Evolutionary conservation across 2,113 vertebrate species (phyloP), one percentile per base, ranked within the genome.

Genomic region (Dipodomys spectabilis): DNA sequence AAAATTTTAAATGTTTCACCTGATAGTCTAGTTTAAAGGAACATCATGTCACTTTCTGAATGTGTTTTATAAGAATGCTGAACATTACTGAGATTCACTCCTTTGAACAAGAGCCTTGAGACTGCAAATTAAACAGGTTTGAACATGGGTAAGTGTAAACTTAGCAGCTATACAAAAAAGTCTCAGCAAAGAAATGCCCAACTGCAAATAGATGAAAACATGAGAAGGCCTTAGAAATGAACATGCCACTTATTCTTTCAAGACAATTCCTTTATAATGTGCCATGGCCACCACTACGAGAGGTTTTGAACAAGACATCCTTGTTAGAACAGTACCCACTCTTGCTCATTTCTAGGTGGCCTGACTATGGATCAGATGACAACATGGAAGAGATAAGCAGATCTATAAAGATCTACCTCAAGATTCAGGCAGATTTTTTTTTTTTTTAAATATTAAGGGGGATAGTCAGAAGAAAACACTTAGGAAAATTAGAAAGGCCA

Each of bases 11-110:
- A 73, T 74, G 32, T 82, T 80, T 71, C 67, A 89, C 35, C 49
- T 88, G 84, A 78, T 35, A 49, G 44, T 95, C 77, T 96, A 78
- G 44, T 64, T 82, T 83, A 78, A 88, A 96, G 68, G 77, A 88
- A 78, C 35, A 69, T 19, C 22, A 79, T 71, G 81, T 28, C 77
- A 68, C 69, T 96, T 95, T 87, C 84, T 92, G 57, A 86, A 49
- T 87, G 64, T 86, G 60, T 90, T 89, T 88, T 91, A 19, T 73
- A 91, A 89, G 81, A 89, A 64, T 10, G 19, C 69, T 67, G 45
- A 83, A 68, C 1, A n/a, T 81, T 71, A 73, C 28, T 62, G 67
- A 92, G 80, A 79, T 53, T 93, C 65, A 73, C 62, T 88, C 77
- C 71, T 67, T 78, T 22, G 22, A 67, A 86, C 27, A 82, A 44